Evolutionary conservation across 2,888 invertebrate genomes (phyloP).

Genomic region (Poecilobothrus nobilitatus): DNA sequence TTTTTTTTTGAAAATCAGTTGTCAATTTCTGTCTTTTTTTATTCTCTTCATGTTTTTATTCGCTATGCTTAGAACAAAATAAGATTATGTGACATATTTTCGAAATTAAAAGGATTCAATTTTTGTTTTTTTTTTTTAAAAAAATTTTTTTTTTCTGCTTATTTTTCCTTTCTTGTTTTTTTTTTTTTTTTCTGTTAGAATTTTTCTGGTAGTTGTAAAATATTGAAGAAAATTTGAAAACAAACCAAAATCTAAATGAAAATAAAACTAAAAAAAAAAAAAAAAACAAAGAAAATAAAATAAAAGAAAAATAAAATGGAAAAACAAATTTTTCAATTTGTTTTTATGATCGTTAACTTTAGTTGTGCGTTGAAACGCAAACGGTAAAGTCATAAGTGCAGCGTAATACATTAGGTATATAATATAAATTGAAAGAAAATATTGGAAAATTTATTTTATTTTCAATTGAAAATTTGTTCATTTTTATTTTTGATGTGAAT

Average conservation of each 20-base stretch:
- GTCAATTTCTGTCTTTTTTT: too few species aligned
- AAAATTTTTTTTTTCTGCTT: background rate
- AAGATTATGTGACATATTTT: background rate
- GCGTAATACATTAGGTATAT: too few species aligned
- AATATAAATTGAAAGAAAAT: too few species aligned
- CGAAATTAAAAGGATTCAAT: background rate
- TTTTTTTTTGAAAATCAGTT: too few species aligned
- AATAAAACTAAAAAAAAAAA: background rate
- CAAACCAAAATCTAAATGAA: background rate
- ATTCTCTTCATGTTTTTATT: too few species aligned
- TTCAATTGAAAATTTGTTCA: too few species aligned
- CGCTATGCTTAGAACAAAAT: too few species aligned
- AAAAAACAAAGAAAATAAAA: background rate
- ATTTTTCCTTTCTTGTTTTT: background rate
- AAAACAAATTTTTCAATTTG: too few species aligned
- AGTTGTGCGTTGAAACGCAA: conserved; percentile 4
- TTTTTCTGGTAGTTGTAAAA: background rate
- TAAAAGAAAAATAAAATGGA: background rate
- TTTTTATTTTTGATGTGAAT: too few species aligned
- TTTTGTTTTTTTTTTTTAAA: background rate
- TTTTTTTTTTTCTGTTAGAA: too few species aligned
- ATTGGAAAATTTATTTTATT: too few species aligned
- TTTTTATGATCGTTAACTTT: background rate
- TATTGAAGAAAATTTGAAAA: background rate
- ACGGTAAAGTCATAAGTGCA: background rate